Conservation (phyloP, 2,888 invertebrate genomes). For the Clitarchus hookeri region DNA sequence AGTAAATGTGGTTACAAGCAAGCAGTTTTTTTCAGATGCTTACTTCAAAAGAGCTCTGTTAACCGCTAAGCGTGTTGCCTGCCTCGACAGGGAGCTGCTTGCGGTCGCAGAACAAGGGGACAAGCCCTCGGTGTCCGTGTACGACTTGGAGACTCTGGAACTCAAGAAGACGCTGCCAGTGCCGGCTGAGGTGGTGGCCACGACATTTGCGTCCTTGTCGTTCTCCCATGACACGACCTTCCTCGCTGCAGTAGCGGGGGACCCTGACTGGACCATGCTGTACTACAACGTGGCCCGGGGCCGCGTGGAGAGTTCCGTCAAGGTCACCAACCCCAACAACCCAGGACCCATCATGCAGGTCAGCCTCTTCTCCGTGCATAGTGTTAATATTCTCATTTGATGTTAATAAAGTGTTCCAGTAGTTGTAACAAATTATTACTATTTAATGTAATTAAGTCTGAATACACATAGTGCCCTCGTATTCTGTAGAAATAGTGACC, state of each 20-base stretch:
- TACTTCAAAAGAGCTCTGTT: background rate
- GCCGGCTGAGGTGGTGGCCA: slow-evolving; percentile 63
- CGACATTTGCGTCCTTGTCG: slow-evolving; percentile 70
- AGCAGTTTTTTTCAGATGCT: slow-evolving; percentile 37
- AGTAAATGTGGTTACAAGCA: no score
- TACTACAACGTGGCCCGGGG: slow-evolving; percentile 83
- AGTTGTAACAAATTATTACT: no score
- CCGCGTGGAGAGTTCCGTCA: slow-evolving; percentile 74
- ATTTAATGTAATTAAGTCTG: no score
- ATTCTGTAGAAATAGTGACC: no score
- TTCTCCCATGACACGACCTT: slow-evolving; percentile 85
- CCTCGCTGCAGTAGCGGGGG: slow-evolving; percentile 77
- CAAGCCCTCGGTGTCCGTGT: slow-evolving; percentile 70
- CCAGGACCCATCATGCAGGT: slow-evolving; percentile 65
- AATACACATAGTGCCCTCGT: no score
- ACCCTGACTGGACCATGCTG: slow-evolving; percentile 81
- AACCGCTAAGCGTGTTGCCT: background rate
- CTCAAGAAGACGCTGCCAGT: slow-evolving; percentile 69
- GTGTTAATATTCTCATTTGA: no score
- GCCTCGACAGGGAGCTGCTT: slow-evolving; percentile 62
- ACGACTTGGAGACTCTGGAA: slow-evolving; percentile 71
- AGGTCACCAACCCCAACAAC: slow-evolving; percentile 67
- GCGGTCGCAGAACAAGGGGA: slow-evolving; percentile 59
- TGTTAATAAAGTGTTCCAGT: no score
- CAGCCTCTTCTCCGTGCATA: no score